phyloP scores from a whole-genome alignment of 2,888 invertebrate genomes.

The Drosophila prostipennis region DNA sequence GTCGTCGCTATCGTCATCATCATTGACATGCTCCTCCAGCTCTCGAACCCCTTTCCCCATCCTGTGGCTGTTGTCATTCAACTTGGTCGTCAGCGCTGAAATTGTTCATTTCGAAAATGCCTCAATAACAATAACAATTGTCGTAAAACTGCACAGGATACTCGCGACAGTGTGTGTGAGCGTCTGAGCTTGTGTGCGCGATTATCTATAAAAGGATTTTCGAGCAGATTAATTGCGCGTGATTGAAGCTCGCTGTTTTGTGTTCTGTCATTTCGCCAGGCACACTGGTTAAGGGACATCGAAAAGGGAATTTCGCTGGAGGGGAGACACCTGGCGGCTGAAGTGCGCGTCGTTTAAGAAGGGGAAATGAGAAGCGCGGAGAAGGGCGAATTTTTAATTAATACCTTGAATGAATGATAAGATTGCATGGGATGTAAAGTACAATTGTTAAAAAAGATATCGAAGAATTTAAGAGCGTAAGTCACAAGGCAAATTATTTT shows the following conservation, averaged over 20 bases:
- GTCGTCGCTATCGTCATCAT: constrained; percentile 48
- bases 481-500: too few species aligned
- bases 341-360: neutral
- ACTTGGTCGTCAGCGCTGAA: constrained; percentile 69
- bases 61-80: constrained; percentile 63
- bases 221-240: constrained; percentile 80
- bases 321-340: constrained; percentile 4
- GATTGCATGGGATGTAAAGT: too few species aligned
- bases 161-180: constrained; percentile 31
- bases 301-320: neutral
- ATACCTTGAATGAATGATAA: neutral
- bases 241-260: constrained; percentile 73
- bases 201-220: constrained; percentile 81
- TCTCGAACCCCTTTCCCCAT: constrained; percentile 23
- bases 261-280: constrained; percentile 43
- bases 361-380: constrained; percentile 1
- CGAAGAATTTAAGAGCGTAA: too few species aligned
- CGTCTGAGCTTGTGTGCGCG: constrained; percentile 63
- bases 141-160: constrained; percentile 79
- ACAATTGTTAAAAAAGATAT: too few species aligned
- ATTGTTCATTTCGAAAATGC: constrained; percentile 81
- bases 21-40: constrained; percentile 73
- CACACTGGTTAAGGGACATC: constrained; percentile 53
- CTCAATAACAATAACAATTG: constrained; percentile 81
- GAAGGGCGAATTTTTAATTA: neutral